Percentiles rank a stretch among this genome's conserved stretches.
Conservation (phyloP, 2,888 invertebrate species). For the Coelopa pilipes region DNA sequence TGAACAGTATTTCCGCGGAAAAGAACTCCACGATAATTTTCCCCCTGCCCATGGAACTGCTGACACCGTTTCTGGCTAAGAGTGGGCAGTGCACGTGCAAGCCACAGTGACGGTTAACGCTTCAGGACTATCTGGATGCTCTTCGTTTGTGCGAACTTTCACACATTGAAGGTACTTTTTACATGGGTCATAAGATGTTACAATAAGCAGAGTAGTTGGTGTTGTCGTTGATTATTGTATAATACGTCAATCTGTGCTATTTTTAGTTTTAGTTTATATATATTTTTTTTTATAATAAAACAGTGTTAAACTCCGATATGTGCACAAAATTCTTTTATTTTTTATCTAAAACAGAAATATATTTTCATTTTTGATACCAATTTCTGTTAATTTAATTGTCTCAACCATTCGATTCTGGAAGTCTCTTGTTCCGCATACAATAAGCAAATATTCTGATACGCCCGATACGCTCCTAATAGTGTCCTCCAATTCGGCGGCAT, state of each 20-base stretch:
- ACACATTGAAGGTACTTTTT: background rate
- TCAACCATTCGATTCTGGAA: slow-evolving; percentile 50
- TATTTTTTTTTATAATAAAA: slow-evolving; percentile 39
- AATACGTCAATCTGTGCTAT: background rate
- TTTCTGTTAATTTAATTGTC: slow-evolving; percentile 31
- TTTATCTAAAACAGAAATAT: background rate
- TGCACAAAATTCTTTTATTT: no score
- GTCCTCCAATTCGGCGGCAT: slow-evolving; percentile 42
- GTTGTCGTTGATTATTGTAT: background rate
- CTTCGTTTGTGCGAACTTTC: slow-evolving; percentile 54
- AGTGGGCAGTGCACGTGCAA: slow-evolving; percentile 39
- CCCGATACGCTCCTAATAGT: slow-evolving; percentile 36
- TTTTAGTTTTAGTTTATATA: background rate
- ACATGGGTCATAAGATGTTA: background rate
- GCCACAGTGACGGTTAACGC: slow-evolving; percentile 57
- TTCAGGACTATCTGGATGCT: slow-evolving; percentile 57
- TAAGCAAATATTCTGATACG: slow-evolving; percentile 37
- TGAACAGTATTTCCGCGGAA: slow-evolving; percentile 91
- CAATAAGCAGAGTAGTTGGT: background rate
- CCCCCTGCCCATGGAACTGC: slow-evolving; percentile 87
- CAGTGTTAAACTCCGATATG: slow-evolving; percentile 8
- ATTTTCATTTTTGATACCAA: slow-evolving; percentile 33
- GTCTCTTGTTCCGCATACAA: slow-evolving; percentile 50
- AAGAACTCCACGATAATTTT: slow-evolving; percentile 96
- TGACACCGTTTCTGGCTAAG: slow-evolving; percentile 64